Evolutionary conservation across 2,113 vertebrate species (phyloP).

Genomic region (Ceuthmochares aereus): DNA sequence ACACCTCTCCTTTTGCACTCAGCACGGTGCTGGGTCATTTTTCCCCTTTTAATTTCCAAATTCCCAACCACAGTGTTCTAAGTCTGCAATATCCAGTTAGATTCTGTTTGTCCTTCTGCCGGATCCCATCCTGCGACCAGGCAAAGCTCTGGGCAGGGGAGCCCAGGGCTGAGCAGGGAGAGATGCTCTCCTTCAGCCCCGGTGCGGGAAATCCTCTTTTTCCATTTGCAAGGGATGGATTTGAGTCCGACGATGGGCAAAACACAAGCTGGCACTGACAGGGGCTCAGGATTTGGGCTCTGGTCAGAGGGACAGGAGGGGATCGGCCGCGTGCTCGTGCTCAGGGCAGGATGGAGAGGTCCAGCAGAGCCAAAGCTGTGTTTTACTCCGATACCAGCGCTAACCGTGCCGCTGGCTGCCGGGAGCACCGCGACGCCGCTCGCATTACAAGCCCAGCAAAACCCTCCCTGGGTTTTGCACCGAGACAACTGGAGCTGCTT

Average conservation of each 20-base stretch:
- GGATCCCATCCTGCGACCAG: neutral
- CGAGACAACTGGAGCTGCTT: neutral
- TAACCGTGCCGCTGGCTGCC: neutral
- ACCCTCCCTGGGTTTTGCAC: neutral
- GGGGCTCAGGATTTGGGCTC: fast-evolving
- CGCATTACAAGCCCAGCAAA: fast-evolving
- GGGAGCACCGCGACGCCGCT: fast-evolving
- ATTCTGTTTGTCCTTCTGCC: neutral
- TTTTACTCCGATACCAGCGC: fast-evolving
- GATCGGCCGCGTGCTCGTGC: fast-evolving
- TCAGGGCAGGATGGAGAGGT: neutral
- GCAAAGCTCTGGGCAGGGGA: neutral
- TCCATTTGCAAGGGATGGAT: neutral
- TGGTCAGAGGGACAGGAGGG: fast-evolving
- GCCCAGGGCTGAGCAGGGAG: neutral
- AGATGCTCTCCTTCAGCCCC: neutral
- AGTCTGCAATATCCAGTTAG: neutral
- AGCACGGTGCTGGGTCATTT: slow-evolving; percentile 11
- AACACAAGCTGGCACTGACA: fast-evolving
- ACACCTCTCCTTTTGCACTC: neutral
- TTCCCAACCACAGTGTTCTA: slow-evolving; percentile 5
- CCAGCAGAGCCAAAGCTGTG: fast-evolving
- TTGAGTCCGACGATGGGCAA: neutral
- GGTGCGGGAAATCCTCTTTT: neutral
- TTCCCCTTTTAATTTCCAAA: slow-evolving; percentile 33